These are phyloP conservation scores for Plebejus anna DNA, from an alignment of 2,888 invertebrate genomes.

Conservation along the genomic window DNA sequence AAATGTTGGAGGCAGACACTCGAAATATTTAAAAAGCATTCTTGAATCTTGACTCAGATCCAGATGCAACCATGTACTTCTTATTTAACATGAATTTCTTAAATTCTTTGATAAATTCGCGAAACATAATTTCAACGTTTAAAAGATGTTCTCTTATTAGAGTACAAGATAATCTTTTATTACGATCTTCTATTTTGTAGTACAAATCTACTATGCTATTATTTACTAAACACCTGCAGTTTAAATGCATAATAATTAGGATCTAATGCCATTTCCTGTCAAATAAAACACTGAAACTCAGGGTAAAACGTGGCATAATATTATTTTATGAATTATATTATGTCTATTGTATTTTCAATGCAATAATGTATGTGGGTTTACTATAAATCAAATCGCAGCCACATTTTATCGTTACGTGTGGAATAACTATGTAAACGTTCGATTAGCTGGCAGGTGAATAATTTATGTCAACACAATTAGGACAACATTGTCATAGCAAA, in stretches of 20 bases:
- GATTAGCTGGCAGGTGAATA: constrained; percentile 26
- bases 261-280: neutral
- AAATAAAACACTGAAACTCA: neutral
- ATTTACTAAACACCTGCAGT: neutral
- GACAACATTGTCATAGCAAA: constrained; percentile 28
- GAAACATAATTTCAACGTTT: constrained; percentile 9
- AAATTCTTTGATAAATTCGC: constrained; percentile 18
- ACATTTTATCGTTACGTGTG: neutral
- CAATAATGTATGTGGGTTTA: neutral
- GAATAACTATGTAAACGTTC: constrained; percentile 24
- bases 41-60: constrained; percentile 29
- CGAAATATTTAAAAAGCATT: constrained; percentile 33
- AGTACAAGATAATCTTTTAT: neutral
- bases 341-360: neutral
- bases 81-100: constrained; percentile 24
- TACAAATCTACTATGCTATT: neutral
- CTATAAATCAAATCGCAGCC: neutral
- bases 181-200: neutral
- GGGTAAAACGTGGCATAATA: neutral
- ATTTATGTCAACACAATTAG: constrained; percentile 25
- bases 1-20: constrained; percentile 29
- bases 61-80: constrained; percentile 28
- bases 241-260: neutral
- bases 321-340: no score
- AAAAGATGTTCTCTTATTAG: constrained; percentile 5